These are phyloP conservation scores for Nesoenas mayeri DNA, from an alignment of 2,113 vertebrate genomes.

Conservation along the genomic window DNA sequence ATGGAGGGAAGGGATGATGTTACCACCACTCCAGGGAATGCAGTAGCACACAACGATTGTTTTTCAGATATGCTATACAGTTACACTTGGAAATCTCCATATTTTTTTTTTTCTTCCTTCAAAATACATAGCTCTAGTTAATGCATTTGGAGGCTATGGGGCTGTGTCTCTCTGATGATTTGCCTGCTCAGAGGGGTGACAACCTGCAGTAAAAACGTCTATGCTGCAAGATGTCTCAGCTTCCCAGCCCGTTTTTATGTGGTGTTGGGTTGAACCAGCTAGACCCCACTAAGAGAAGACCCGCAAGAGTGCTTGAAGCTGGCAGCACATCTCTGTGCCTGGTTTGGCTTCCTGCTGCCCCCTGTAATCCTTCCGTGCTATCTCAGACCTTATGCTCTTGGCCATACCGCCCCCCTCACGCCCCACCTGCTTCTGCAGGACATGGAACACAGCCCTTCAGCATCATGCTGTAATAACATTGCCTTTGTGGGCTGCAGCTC, in stretches of 20 bases:
- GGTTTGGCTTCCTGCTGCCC: neutral
- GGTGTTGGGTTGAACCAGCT: neutral
- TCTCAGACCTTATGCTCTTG: neutral
- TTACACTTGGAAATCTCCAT: neutral
- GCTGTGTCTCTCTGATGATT: neutral
- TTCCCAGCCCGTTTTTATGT: neutral
- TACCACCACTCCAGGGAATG: slow-evolving; percentile 42
- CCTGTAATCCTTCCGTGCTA: neutral
- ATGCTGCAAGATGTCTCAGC: neutral
- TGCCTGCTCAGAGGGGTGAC: neutral
- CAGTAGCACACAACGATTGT: neutral
- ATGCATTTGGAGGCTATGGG: neutral
- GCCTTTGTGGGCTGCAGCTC: neutral
- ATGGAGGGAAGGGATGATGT: slow-evolving; percentile 8
- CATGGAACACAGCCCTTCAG: neutral
- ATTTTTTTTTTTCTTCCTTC: neutral
- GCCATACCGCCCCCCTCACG: neutral
- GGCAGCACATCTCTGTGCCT: neutral
- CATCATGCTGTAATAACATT: fast-evolving
- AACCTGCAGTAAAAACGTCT: neutral
- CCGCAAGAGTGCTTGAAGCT: neutral
- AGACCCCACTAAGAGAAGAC: neutral
- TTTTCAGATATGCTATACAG: slow-evolving; percentile 20
- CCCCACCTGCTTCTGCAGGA: neutral
- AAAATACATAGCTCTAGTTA: neutral